Evolutionary conservation across 2,113 vertebrate genomes (phyloP), one percentile per base, ranked within the genome.

Genomic region (Potamarius usumacintae): DNA sequence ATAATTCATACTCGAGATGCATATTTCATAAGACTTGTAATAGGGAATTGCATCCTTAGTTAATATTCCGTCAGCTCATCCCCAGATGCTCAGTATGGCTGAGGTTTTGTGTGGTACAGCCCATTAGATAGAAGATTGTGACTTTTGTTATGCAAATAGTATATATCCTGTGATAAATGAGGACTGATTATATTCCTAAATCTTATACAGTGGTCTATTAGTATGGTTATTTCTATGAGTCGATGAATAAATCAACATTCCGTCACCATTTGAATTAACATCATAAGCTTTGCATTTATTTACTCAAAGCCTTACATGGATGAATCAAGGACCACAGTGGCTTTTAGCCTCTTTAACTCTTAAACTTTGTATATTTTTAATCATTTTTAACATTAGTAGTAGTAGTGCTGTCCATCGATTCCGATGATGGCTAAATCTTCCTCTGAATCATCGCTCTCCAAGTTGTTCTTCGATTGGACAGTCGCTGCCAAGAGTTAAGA

Each of bases 21-120:
- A 90, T 90, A 80, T 90, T 88, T 88, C 89, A 90, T 88, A 87
- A 88, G 84, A 69, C 86, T 86, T 86, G 84, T 84, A 79, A 90
- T 86, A 74, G 62, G 81, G 74, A 90, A 88, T 90, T 88, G 86
- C 86, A 83, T 90, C 72, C 72, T 79, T 88, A 85, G 71, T 83
- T 90, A 86, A 90, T 83, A 88, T 86, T 88, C 80, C 22, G 63
- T 79, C 82, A n/a, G 87, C 78, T 83, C 74, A 83, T 90, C 79
- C 72, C 79, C 30, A n/a, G 63, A 87, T 65, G n/a, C 79, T 83
- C 79, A 65, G 72, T 53, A 83, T 71, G 67, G 58, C 71, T 53
- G 34, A 60, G 57, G 55, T 9, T 42, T 42, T 86, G 58, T 50
- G 6, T 76, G 79, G 53, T 58, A 81, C 76, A 60, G 78, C 78